A percentile compares a stretch with the other conserved stretches of the same genome.
Conservation (phyloP, 2,888 invertebrate genomes). For the Cosmia trapezina region DNA sequence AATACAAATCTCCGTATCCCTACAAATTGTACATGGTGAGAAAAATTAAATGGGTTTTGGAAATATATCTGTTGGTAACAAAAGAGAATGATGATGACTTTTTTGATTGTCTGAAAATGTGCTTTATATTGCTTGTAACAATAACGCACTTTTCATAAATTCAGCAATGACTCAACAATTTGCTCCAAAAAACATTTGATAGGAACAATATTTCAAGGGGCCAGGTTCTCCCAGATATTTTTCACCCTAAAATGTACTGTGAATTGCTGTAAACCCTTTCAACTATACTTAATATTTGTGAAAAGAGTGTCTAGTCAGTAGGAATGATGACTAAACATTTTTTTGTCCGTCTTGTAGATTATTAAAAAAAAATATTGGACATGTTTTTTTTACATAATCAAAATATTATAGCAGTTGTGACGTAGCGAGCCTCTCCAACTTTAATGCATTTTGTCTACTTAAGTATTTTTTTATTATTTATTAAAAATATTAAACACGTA, state of each 20-base stretch:
- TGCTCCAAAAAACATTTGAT: neutral
- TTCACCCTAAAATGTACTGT: too few species aligned
- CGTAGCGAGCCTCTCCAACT: too few species aligned
- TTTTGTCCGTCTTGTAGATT: too few species aligned
- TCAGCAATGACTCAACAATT: neutral
- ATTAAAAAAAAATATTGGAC: too few species aligned
- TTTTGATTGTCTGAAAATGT: neutral
- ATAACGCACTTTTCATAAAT: neutral
- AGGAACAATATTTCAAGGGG: neutral
- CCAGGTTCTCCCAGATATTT: neutral
- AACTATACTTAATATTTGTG: too few species aligned
- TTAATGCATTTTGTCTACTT: too few species aligned
- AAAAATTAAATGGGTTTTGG: neutral
- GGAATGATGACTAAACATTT: too few species aligned
- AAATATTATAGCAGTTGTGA: too few species aligned
- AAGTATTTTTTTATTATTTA: too few species aligned
- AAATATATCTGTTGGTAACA: neutral
- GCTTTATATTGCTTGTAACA: neutral
- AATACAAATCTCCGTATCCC: neutral
- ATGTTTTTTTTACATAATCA: too few species aligned
- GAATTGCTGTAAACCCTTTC: neutral
- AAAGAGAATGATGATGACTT: neutral
- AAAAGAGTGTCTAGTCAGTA: too few species aligned
- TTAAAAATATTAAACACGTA: too few species aligned
- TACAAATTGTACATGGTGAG: neutral